Percentiles rank a stretch among this genome's conserved stretches.
phyloP scores from a whole-genome alignment of 2,113 vertebrate genomes.

The Brienomyrus longianalis region DNA sequence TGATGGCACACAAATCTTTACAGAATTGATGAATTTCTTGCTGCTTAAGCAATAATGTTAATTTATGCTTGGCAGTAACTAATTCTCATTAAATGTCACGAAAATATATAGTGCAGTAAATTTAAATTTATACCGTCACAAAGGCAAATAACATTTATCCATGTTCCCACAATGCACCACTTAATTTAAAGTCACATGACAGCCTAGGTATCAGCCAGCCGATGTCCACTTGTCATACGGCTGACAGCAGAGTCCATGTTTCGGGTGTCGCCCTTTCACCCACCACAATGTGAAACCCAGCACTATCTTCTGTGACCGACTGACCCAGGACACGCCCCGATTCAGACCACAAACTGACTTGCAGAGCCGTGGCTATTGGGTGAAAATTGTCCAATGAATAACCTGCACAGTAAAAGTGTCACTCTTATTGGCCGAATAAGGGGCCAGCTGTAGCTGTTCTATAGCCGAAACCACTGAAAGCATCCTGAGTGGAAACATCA shows the following conservation, averaged over 20 bases:
- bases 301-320: too few species aligned
- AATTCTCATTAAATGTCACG: constrained; percentile 6
- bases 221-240: neutral
- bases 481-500: neutral
- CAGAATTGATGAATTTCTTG: neutral
- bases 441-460: neutral
- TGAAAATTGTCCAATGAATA: too few species aligned
- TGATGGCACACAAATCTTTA: neutral
- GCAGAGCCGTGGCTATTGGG: too few species aligned
- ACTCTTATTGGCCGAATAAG: neutral
- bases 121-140: neutral
- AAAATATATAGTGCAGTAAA: neutral
- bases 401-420: neutral
- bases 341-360: too few species aligned
- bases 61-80: constrained; percentile 7
- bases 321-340: too few species aligned
- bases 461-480: neutral
- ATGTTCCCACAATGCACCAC: neutral
- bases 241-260: neutral
- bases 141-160: neutral
- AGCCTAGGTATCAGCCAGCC: neutral
- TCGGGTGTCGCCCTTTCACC: neutral
- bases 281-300: neutral
- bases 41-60: neutral
- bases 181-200: neutral